Conservation (phyloP, 1,140 invertebrate species). For the Prorops nasuta region DNA sequence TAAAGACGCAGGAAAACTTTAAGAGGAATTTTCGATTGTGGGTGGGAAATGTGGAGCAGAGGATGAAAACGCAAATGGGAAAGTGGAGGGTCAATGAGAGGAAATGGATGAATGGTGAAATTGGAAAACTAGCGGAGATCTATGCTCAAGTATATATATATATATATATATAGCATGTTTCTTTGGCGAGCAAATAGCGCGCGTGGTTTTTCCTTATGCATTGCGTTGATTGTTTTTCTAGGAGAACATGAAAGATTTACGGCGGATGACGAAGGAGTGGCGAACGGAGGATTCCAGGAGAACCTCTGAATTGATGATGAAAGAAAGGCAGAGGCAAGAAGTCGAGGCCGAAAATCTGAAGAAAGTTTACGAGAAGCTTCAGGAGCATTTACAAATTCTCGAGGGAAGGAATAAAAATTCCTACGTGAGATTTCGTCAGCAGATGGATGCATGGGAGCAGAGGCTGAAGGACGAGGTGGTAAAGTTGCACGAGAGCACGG, state of each 20-base stretch:
- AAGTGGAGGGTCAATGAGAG: conserved; percentile 23
- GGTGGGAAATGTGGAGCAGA: conserved; percentile 20
- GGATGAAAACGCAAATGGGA: conserved; percentile 14
- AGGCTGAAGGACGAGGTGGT: conserved; percentile 18
- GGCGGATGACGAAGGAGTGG: conserved; percentile 13
- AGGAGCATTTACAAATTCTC: conserved; percentile 26
- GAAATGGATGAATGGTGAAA: conserved; percentile 15
- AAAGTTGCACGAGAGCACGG: conserved; percentile 20
- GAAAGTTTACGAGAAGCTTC: conserved; percentile 22
- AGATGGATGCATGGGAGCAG: conserved; percentile 28
- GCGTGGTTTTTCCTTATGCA: background rate
- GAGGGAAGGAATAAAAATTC: conserved; percentile 24
- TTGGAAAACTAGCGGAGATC: background rate
- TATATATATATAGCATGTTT: background rate
- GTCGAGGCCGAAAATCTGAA: conserved; percentile 11
- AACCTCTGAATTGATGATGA: background rate
- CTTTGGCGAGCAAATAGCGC: background rate
- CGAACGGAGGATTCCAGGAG: background rate
- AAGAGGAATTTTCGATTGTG: conserved; percentile 18
- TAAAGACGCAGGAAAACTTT: conserved; percentile 12
- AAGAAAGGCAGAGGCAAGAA: background rate
- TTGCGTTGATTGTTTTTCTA: background rate
- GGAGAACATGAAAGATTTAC: conserved; percentile 15
- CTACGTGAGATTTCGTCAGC: conserved; percentile 26
- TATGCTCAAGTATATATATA: background rate